A percentile compares a stretch with the other conserved stretches of the same genome.
These are phyloP conservation scores for Dasysyrphus tricinctus DNA, from an alignment of 2,888 invertebrate genomes.

Conservation along the genomic window DNA sequence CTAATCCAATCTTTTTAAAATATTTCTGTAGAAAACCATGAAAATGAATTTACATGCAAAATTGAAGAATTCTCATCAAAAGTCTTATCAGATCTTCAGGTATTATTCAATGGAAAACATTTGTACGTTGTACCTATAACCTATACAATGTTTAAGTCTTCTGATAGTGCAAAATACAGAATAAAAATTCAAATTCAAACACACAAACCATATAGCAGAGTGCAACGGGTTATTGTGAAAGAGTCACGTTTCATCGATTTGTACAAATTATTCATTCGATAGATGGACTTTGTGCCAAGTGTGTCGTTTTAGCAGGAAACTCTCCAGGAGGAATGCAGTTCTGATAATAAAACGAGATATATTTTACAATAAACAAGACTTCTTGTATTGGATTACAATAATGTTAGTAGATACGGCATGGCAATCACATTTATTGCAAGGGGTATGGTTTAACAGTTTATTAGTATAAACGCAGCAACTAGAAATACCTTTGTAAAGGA, in stretches of 20 bases:
- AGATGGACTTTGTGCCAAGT: slow-evolving; percentile 42
- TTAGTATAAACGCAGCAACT: too few species aligned
- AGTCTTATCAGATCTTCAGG: slow-evolving; percentile 17
- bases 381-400: slow-evolving; percentile 16
- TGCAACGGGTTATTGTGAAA: slow-evolving; percentile 31
- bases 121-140: background rate
- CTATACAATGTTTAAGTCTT: background rate
- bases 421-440: slow-evolving; percentile 12
- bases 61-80: slow-evolving; percentile 13
- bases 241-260: slow-evolving; percentile 71
- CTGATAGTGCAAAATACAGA: slow-evolving; percentile 7
- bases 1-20: too few species aligned
- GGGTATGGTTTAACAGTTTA: background rate
- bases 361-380: slow-evolving; percentile 21
- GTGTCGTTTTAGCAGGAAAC: slow-evolving; percentile 42
- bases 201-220: slow-evolving; percentile 2
- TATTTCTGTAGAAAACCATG: background rate
- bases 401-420: slow-evolving; percentile 11
- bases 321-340: slow-evolving; percentile 38
- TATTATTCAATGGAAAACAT: slow-evolving; percentile 4
- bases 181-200: slow-evolving; percentile 46
- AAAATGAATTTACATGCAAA: slow-evolving; percentile 10
- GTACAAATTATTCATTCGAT: slow-evolving; percentile 69
- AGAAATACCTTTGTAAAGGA: too few species aligned
- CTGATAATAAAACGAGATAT: slow-evolving; percentile 50